Base-by-base conservation (phyloP, 1,140 invertebrate genomes). In the Drosophila pallidifrons region DNA sequence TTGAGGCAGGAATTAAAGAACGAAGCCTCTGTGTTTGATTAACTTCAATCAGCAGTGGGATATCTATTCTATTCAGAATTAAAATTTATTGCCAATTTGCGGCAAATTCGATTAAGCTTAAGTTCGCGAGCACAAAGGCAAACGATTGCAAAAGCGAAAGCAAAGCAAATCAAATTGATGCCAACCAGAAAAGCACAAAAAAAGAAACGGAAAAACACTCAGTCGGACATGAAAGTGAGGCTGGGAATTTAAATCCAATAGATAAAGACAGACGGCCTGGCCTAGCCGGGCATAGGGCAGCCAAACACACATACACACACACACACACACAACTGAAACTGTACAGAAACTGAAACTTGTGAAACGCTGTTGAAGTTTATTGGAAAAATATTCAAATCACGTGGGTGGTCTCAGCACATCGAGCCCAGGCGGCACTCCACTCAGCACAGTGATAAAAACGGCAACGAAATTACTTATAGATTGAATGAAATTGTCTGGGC, bases 311-410 rank as follows among this genome's bases (percentile, higher is more conserved):
- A 58, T 20, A 32, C 30, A 32, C 38, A 49, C 20, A 41, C 5
- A 49, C n/a, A n/a, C 52, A 46, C 52, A 63, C 61, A 47, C 71
- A 47, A 82, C 81, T 77, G 79, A 47, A 65, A 71, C 82, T 79
- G 81, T 47, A 74, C 47, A 72, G 55, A 79, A 73, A 81, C 82
- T 79, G 81, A 55, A 74, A 74, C 63, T 79, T 64, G 52, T 87
- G 85, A 89, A 89, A 89, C 89, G 85, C 85, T 89, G 85, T 89
- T 89, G 85, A 89, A 89, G 85, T 89, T 89, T 89, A 89, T 91
- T 91, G 88, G 83, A 88, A 91, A 91, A 89, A 91, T 91, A 91
- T 91, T 91, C 89, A 91, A 91, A 91, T 91, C 88, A 88, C 88
- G 80, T 91, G 88, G 88, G 88, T 81, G 89, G 83, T 87, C 79